phyloP scores from a whole-genome alignment of 2,888 invertebrate species.

The Amphiduros pacificus region DNA sequence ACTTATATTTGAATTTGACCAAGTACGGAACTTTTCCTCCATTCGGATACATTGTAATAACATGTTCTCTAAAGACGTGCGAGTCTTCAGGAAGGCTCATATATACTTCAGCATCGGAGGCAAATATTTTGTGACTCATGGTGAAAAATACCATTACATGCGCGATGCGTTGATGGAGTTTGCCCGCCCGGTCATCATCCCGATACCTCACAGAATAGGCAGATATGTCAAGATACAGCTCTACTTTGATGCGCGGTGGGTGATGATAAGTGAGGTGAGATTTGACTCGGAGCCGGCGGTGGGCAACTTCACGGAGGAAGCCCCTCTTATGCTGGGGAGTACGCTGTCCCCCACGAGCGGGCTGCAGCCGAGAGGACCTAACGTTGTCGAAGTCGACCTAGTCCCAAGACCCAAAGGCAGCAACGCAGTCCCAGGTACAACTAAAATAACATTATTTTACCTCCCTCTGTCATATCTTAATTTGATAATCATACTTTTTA shows the following conservation, averaged over 20 bases:
- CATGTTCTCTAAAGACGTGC: conserved; percentile 80
- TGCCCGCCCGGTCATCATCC: conserved; percentile 81
- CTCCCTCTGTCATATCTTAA: too few relatives aligned
- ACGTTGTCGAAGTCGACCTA: conserved; percentile 3
- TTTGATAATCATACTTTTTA: too few relatives aligned
- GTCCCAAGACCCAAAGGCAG: background rate
- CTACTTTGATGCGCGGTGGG: conserved; percentile 82
- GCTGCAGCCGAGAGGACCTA: background rate
- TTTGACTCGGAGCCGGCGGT: conserved; percentile 67
- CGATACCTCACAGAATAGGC: conserved; percentile 79
- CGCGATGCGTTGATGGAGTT: conserved; percentile 80
- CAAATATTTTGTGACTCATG: conserved; percentile 74
- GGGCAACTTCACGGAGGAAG: conserved; percentile 25
- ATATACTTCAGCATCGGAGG: conserved; percentile 79
- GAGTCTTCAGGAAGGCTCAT: conserved; percentile 80
- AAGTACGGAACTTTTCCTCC: conserved; percentile 82
- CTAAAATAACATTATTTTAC: too few relatives aligned
- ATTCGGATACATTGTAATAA: conserved; percentile 84
- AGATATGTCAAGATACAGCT: conserved; percentile 76
- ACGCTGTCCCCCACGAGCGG: too few relatives aligned
- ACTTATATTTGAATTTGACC: conserved; percentile 84
- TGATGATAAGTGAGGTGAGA: conserved; percentile 85
- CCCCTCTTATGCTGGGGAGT: too few relatives aligned
- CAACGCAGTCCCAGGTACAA: too few relatives aligned
- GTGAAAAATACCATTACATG: conserved; percentile 68